Base-by-base conservation (phyloP, 1,140 invertebrate genomes). In the Drosophila tropicalis region DNA sequence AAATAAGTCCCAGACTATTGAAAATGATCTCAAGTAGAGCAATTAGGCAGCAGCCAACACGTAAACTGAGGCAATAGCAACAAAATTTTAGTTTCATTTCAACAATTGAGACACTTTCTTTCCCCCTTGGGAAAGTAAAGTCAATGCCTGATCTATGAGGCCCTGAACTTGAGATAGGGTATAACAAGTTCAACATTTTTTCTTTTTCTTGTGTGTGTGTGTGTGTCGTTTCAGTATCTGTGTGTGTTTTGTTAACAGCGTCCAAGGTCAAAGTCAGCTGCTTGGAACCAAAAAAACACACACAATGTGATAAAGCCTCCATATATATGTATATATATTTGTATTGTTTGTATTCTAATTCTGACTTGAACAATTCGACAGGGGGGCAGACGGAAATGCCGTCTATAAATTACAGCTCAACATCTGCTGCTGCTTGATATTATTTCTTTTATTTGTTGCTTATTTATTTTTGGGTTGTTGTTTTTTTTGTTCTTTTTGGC, bases 221-320 rank as follows among this genome's bases (percentile, higher is more conserved):
- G 10, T 39, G 10, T 13, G 36, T 47, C 44, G 44, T 51, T 51
- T 51, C 44, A 39, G 70, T 68, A 67, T 72, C 7, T 58, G 61
- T 61, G 39, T 55, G 54, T 67, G 57, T 65, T 36, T 60, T 71
- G 68, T 36, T 62, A 62, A 63, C 62, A 63, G 25, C 19, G 32
- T 55, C 40, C 77, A 79, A 79, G 77, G 77, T 79, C 77, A 79
- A 76, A 79, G 77, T 76, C 77, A 79, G 70, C 74, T 77, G 73
- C 55, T 78, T 56, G 73, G 73, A 79, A 79, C 76, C 68, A 72
- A 62, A 68, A 55, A 51, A 71, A 25, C 22, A 25, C 22, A 25
- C 22, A 25, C 22, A 76, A 75, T 40, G 54, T 66, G 51, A 34
- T 56, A 57, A 67, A 62, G 62, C 70, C 70, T 76, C 67, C 68